Conservation (phyloP, 2,113 vertebrate species). For the Mungos mungo region DNA sequence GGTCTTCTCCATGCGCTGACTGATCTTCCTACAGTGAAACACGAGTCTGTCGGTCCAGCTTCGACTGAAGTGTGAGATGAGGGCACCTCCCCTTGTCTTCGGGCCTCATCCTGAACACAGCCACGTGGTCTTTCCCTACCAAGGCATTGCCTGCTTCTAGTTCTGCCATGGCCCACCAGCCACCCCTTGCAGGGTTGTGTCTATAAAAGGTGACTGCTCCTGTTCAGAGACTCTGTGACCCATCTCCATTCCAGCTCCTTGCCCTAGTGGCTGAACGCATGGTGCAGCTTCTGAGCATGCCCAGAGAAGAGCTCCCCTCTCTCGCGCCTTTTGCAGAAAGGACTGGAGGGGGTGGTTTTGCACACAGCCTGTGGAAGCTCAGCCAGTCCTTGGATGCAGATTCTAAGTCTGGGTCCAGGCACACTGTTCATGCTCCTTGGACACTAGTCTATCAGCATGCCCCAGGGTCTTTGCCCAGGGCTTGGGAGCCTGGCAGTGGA, state of each 20-base stretch:
- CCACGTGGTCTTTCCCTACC: fast-evolving
- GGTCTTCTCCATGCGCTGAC: not conserved
- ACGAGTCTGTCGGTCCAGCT: not conserved
- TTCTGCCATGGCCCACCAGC: not conserved
- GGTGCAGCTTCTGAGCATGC: not conserved
- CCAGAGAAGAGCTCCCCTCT: not conserved
- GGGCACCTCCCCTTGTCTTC: not conserved
- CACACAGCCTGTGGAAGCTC: not conserved
- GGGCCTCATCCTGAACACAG: not conserved
- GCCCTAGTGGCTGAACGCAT: not conserved
- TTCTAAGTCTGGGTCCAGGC: not conserved
- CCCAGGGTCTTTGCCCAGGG: not conserved
- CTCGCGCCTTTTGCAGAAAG: not conserved
- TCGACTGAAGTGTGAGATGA: not conserved
- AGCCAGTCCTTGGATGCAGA: not conserved
- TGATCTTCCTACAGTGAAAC: not conserved
- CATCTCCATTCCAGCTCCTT: not conserved
- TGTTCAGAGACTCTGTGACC: not conserved
- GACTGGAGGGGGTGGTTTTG: not conserved
- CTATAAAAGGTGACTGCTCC: not conserved
- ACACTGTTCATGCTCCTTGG: not conserved
- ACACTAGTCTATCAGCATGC: not conserved
- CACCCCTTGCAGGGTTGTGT: not conserved
- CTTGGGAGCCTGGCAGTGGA: not conserved
- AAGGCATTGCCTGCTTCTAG: not conserved